Evolutionary conservation across 2,113 vertebrate species (phyloP).

Genomic region (Vulpes lagopus): DNA sequence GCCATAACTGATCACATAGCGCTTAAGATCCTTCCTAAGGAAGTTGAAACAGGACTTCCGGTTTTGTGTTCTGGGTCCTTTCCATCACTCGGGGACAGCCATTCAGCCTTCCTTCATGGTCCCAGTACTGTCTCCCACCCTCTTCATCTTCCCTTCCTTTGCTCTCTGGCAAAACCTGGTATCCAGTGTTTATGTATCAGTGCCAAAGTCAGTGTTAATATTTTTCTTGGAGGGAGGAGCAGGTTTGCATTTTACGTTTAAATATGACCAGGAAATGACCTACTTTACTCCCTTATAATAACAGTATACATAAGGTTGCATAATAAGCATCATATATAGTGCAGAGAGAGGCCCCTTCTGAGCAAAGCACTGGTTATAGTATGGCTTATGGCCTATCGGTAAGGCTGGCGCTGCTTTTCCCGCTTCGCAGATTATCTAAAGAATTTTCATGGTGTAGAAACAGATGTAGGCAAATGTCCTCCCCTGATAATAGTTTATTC

Average conservation of each 20-base stretch:
- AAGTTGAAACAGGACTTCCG: background rate
- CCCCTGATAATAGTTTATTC: background rate
- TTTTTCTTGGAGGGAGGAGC: background rate
- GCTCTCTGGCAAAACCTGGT: background rate
- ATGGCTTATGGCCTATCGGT: fast-evolving
- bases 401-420: background rate
- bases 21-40: background rate
- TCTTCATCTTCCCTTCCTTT: background rate
- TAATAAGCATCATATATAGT: background rate
- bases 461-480: background rate
- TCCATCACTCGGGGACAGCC: background rate
- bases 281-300: background rate
- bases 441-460: background rate
- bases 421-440: background rate
- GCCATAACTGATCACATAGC: background rate
- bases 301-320: no score
- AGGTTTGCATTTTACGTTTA: background rate
- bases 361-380: background rate
- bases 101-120: background rate
- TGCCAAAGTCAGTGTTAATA: background rate
- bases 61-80: background rate
- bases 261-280: background rate
- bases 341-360: background rate
- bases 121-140: background rate
- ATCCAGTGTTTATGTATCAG: background rate